Evolutionary conservation across 2,797 vertebrate species (phyloP), one percentile per base, ranked within the genome.

Genomic region (Scleropages formosus): DNA sequence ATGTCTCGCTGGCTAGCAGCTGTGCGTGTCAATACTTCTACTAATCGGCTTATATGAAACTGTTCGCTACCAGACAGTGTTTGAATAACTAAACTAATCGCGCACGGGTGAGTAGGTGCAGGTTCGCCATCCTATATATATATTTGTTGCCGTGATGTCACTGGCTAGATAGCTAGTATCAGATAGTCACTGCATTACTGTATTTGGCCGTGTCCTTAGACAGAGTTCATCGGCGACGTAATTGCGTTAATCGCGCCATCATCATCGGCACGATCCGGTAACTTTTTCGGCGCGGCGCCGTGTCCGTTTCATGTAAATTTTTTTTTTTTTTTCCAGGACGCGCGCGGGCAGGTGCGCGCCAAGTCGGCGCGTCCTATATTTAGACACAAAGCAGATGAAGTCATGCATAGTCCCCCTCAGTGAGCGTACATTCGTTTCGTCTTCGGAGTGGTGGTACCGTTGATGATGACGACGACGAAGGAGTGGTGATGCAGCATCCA

Each of bases 291-390:
- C 9, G 10, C 68, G 49, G 22, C 68, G 26, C 39, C 26, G 10
- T 73, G 13, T 60, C 44, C 10, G 26, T 8, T 20, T 60, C 12
- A 49, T 16, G 13, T 47, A 51, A 49, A 22, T 88, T 90, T 88
- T 82, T 47, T 18, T 63, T 39, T 75, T 72, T 78, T 83, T 86
- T 46, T 77, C 70, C 53, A 31, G 80, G 87, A 81, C 79, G 87
- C 81, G 85, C 79, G 87, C 81, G 85, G 80, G 80, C 67, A 78
- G 81, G 82, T 85, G 78, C 46, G 62, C 12, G 44, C 24, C 26
- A 73, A 59, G 49, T 87, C 86, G 84, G 86, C 90, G 90, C 91
- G 87, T 89, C 87, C 82, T 89, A 66, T 79, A 46, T 85, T 84
- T 86, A 85, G 88, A 81, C 75, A 71, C 82, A 60, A 66, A 84